Base-by-base conservation (phyloP, 2,797 vertebrate species). In the Catostomus latipinnis region DNA sequence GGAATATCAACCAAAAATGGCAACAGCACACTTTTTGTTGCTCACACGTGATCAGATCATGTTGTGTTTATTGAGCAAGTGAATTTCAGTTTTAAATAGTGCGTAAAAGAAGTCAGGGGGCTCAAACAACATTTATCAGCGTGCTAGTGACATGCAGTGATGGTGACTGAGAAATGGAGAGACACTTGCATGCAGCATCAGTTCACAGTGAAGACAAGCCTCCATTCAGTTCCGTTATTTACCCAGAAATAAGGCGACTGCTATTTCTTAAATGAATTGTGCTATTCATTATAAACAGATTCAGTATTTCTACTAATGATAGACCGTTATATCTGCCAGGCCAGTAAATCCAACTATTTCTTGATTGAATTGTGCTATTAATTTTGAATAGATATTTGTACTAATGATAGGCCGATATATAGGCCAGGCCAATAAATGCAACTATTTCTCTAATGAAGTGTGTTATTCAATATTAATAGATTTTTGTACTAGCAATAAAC, bases 41-140 rank as follows among this genome's bases (percentile, higher is more conserved):
- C 46, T 70, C 74, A 77, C 71, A 34, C 50, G 50, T 76, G 72
- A 61, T 70, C 54, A 50, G 8, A 43, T 73, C 13, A 76, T 46
- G 11, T 12, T 13, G 62, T 73, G 68, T 86, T 86, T 86, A 86
- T 85, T 83, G 58, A 60, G 56, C 56, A 76, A 45, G 74, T 71
- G 67, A 18, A 53, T 43, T 71, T 62, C 58, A 78, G 67, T 70
- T 78, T 53, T 7, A 48, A 48, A 77, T 9, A 46, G 48, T 54
- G 57, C 14, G 22, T 61, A 18, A 67, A 9, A 34, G 34, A 56
- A 34, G 34, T 34, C 34, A 34, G 53, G 22, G 68, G 61, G 45
- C 43, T 34, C 60, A n/a, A 43, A 7, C 3, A 5, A 13, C 34
- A 48, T 67, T 52, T 45, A 12, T 34, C 16, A 13, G 45, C 6